A percentile compares a stretch with the other conserved stretches of the same genome.
Conservation (phyloP, 2,113 vertebrate species). For the Protobothrops mucrosquamatus region DNA sequence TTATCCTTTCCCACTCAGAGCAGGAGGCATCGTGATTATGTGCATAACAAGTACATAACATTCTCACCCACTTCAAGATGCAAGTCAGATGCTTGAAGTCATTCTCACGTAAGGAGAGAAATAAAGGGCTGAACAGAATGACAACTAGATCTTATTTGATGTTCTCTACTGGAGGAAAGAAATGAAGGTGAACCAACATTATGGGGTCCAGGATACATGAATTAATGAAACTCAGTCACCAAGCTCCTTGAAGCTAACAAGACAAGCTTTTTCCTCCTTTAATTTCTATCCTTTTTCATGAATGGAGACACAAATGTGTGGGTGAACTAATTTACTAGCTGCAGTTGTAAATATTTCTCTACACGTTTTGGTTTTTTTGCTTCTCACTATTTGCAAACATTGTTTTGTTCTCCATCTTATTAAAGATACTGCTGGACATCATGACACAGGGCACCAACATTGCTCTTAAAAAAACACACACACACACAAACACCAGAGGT, state of each 20-base stretch:
- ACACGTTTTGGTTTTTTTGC: neutral
- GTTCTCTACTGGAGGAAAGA: neutral
- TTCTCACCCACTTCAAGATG: neutral
- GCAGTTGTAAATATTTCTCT: neutral
- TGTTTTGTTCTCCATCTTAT: neutral
- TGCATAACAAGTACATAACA: neutral
- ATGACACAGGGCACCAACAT: slow-evolving; percentile 35
- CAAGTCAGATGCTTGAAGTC: neutral
- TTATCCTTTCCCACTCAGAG: neutral
- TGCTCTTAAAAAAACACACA: slow-evolving; percentile 30
- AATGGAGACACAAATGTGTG: neutral
- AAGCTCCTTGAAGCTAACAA: neutral
- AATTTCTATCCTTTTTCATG: neutral
- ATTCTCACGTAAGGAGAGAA: neutral
- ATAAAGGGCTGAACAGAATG: neutral
- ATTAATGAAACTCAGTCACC: neutral
- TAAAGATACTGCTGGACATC: slow-evolving; percentile 36
- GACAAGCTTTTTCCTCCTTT: neutral
- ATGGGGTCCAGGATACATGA: neutral
- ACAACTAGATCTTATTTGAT: neutral
- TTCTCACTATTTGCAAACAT: neutral
- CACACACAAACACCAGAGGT: slow-evolving; percentile 4
- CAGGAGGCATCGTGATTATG: neutral
- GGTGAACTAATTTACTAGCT: neutral
- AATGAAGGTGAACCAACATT: neutral